Percentiles rank a stretch among this genome's conserved stretches.
These are phyloP conservation scores for Pseudobourletiella spinata DNA, from an alignment of 1,140 invertebrate species.

Conservation along the genomic window DNA sequence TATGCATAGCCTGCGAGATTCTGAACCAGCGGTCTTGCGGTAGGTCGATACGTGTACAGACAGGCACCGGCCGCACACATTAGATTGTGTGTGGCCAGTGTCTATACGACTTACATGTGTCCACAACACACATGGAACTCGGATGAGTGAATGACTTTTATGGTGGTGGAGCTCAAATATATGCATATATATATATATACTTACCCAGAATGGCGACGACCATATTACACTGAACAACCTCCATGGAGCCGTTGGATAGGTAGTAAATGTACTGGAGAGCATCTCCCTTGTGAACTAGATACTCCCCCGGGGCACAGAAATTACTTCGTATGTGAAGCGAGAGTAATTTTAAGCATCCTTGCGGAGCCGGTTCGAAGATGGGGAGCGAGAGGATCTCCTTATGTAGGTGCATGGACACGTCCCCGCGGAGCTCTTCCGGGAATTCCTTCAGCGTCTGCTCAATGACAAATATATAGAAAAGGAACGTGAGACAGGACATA, in stretches of 20 bases:
- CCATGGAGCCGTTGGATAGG: slow-evolving; percentile 95
- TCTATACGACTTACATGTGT: too few relatives aligned
- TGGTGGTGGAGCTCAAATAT: too few relatives aligned
- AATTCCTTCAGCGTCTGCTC: slow-evolving; percentile 87
- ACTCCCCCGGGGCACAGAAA: slow-evolving; percentile 94
- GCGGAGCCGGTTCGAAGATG: slow-evolving; percentile 79
- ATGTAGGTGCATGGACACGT: slow-evolving; percentile 91
- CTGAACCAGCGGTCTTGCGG: too few relatives aligned
- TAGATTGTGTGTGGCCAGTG: too few relatives aligned
- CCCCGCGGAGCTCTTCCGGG: slow-evolving; percentile 86
- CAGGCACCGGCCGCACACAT: too few relatives aligned
- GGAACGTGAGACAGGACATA: too few relatives aligned
- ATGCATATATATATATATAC: too few relatives aligned
- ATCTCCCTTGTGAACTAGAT: slow-evolving; percentile 91
- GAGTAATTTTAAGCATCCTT: slow-evolving; percentile 78
- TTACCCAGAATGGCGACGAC: slow-evolving; percentile 96
- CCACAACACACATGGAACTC: too few relatives aligned
- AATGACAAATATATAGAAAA: too few relatives aligned
- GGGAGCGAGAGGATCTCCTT: slow-evolving; percentile 86
- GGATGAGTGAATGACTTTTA: too few relatives aligned
- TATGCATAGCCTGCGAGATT: too few relatives aligned
- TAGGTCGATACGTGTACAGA: too few relatives aligned
- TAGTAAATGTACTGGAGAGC: slow-evolving; percentile 93
- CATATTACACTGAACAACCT: slow-evolving; percentile 95
- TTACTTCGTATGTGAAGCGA: slow-evolving; percentile 81